These are phyloP conservation scores for Melanotaenia pygmaea DNA, from an alignment of 2,797 vertebrate species.

Conservation along the genomic window DNA sequence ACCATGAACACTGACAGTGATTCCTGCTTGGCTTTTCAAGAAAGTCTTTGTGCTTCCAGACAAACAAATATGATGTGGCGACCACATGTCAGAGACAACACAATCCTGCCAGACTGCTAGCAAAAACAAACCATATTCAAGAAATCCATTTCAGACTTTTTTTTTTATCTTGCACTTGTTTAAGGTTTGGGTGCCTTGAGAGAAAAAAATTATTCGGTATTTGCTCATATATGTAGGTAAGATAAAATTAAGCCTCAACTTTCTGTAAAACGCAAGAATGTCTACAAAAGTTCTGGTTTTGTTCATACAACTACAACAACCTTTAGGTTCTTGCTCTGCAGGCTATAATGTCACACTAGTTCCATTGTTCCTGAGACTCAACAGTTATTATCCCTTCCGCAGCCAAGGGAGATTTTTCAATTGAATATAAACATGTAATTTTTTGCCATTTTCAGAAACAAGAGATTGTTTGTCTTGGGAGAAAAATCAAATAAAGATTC, in stretches of 20 bases:
- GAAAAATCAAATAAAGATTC: neutral
- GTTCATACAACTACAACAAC: neutral
- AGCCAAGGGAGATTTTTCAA: neutral
- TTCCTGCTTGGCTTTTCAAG: slow-evolving; percentile 9
- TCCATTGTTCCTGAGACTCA: neutral
- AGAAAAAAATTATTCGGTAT: neutral
- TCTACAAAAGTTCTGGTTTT: neutral
- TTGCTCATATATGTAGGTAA: neutral
- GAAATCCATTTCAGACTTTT: neutral
- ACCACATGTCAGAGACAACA: slow-evolving; percentile 6
- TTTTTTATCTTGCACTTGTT: neutral
- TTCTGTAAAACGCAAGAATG: neutral
- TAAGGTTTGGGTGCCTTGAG: neutral
- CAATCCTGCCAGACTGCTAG: neutral
- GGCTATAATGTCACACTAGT: neutral
- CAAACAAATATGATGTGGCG: slow-evolving; percentile 23
- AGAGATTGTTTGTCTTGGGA: neutral
- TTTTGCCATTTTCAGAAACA: neutral
- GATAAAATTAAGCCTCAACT: neutral
- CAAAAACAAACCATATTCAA: neutral
- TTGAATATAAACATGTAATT: neutral
- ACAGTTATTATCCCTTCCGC: neutral
- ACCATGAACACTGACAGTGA: slow-evolving; percentile 7
- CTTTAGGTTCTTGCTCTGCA: neutral
- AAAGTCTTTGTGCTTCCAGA: slow-evolving; percentile 12